phyloP scores from a whole-genome alignment of 2,113 vertebrate genomes.

The Bothrops jararaca region DNA sequence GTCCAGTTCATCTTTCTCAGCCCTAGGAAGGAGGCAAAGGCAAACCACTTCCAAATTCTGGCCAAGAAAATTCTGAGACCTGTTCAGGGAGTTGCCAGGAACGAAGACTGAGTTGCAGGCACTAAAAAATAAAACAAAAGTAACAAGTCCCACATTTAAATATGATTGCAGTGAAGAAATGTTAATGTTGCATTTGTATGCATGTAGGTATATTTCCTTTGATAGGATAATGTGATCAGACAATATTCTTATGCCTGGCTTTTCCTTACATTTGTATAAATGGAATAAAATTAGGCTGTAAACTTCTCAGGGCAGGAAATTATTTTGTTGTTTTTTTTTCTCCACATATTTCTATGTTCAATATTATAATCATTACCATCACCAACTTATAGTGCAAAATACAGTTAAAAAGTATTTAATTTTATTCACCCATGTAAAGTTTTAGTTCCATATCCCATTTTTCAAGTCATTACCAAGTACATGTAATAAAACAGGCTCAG shows the following conservation, averaged over 20 bases:
- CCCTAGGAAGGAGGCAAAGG: neutral
- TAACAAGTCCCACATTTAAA: neutral
- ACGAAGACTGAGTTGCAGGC: neutral
- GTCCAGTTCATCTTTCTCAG: neutral
- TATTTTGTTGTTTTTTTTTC: neutral
- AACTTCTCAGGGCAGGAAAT: neutral
- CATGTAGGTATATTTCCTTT: neutral
- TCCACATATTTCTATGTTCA: no score
- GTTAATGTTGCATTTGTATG: neutral
- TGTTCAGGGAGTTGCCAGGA: neutral
- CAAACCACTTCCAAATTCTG: neutral
- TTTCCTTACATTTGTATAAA: neutral
- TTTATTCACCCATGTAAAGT: neutral
- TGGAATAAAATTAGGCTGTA: neutral
- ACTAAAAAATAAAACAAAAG: neutral
- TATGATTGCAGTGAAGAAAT: neutral
- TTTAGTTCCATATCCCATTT: neutral
- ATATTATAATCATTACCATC: no score
- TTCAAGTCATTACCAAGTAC: neutral
- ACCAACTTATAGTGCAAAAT: neutral
- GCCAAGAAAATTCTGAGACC: neutral
- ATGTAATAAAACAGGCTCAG: no score
- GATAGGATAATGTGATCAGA: neutral
- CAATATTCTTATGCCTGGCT: neutral
- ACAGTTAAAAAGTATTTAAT: neutral